These are phyloP conservation scores for Diplodus puntazzo DNA, from an alignment of 2,797 vertebrate species.

Conservation along the genomic window DNA sequence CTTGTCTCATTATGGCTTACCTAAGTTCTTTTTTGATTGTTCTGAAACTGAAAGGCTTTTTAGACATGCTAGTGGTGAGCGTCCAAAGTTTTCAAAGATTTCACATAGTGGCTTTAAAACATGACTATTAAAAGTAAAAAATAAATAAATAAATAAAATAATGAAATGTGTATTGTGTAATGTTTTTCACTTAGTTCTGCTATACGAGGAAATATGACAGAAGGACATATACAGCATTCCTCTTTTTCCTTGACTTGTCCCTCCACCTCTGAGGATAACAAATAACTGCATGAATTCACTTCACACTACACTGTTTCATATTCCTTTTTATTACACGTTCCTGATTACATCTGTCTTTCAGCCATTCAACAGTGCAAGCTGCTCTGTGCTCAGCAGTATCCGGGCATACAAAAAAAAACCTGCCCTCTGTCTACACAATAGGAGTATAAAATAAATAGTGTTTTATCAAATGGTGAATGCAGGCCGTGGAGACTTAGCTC, in stretches of 20 bases:
- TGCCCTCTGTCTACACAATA: conserved; percentile 16
- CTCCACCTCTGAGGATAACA: neutral
- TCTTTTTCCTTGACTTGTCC: neutral
- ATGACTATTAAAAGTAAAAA: neutral
- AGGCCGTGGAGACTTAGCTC: conserved; percentile 11
- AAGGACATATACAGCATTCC: neutral
- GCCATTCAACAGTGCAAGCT: conserved; percentile 5
- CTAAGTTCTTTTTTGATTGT: neutral
- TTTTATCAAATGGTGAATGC: conserved; percentile 44
- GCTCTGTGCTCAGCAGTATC: conserved; percentile 15
- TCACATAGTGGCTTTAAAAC: neutral
- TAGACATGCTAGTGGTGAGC: too few relatives aligned
- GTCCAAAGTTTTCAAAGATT: neutral
- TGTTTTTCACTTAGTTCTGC: neutral
- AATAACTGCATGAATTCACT: conserved; percentile 4
- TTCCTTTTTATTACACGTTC: conserved; percentile 22
- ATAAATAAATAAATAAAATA: too few relatives aligned
- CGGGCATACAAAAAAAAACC: neutral
- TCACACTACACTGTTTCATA: neutral
- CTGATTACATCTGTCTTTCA: conserved; percentile 50
- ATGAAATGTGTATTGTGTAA: too few relatives aligned
- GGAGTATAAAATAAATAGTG: conserved; percentile 27
- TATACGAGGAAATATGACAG: neutral
- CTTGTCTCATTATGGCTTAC: neutral
- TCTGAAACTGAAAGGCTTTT: neutral